phyloP scores from a whole-genome alignment of 2,797 vertebrate genomes.

The Aplochiton taeniatus region DNA sequence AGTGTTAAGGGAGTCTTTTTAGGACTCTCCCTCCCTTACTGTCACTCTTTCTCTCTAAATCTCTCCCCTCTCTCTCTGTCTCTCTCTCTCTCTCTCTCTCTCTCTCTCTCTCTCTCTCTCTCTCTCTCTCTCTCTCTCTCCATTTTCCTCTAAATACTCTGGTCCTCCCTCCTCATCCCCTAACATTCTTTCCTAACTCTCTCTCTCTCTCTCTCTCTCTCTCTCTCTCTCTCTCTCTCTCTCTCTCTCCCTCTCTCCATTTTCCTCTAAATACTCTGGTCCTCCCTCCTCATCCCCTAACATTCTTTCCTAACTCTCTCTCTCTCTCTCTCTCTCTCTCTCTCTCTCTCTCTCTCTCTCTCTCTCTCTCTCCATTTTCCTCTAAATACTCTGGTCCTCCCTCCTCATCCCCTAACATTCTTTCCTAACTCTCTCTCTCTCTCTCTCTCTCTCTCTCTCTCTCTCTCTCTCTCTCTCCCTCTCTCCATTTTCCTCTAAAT shows the following conservation, averaged over 20 bases:
- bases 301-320: not conserved
- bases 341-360: not conserved
- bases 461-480: not conserved
- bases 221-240: conserved; percentile 2
- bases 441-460: not conserved
- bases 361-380: not conserved
- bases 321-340: not conserved
- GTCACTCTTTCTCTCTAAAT: too few relatives aligned
- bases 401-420: not conserved
- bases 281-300: not conserved
- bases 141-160: not conserved
- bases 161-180: not conserved
- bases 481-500: not conserved
- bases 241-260: not conserved
- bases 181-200: not conserved
- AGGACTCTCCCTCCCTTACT: too few relatives aligned
- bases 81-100: not conserved
- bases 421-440: conserved; percentile 7
- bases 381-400: not conserved
- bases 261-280: not conserved
- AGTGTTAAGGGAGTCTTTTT: too few relatives aligned
- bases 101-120: not conserved
- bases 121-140: not conserved
- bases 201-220: not conserved
- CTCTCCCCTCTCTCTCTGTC: too few relatives aligned